These are phyloP conservation scores for Drosophila falleni DNA, from an alignment of 2,888 invertebrate species.

Conservation along the genomic window DNA sequence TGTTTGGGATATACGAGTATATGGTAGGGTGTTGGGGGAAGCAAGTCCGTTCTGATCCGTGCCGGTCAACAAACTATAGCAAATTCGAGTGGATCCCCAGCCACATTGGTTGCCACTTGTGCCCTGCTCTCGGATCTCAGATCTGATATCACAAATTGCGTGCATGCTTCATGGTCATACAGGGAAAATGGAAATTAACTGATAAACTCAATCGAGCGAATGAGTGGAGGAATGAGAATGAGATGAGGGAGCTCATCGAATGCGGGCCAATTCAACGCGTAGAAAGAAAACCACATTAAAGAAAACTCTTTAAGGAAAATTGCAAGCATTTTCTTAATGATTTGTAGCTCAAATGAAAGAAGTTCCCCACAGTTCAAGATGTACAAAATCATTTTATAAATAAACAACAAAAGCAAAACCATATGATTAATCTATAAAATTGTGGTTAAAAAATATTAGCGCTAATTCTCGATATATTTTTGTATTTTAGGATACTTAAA, in stretches of 20 bases:
- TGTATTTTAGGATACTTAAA: too few species aligned
- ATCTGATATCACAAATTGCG: conserved; percentile 58
- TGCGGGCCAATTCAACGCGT: conserved; percentile 35
- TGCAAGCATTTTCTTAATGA: conserved; percentile 25
- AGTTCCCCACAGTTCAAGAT: conserved; percentile 3
- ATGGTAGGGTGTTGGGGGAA: not conserved
- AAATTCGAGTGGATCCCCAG: conserved; percentile 59
- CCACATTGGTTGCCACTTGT: conserved; percentile 32
- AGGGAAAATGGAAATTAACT: conserved; percentile 46
- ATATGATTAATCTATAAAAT: not conserved
- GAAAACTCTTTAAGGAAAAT: conserved; percentile 28
- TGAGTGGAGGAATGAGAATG: not conserved
- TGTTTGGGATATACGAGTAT: not conserved
- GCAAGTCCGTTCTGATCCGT: conserved; percentile 30
- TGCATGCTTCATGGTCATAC: conserved; percentile 61
- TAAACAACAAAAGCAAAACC: not conserved
- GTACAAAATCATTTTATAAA: conserved; percentile 2
- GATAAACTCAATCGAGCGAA: conserved; percentile 41
- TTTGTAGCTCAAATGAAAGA: conserved; percentile 3
- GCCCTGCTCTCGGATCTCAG: conserved; percentile 19
- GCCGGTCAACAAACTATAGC: conserved; percentile 52
- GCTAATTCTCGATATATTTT: too few species aligned
- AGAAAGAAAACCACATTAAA: conserved; percentile 8
- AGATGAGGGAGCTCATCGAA: conserved; percentile 24
- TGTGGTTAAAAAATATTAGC: not conserved